A percentile compares a stretch with the other conserved stretches of the same genome.
Evolutionary conservation across 2,888 invertebrate species (phyloP).

Genomic region (Allophyes oxyacanthae): DNA sequence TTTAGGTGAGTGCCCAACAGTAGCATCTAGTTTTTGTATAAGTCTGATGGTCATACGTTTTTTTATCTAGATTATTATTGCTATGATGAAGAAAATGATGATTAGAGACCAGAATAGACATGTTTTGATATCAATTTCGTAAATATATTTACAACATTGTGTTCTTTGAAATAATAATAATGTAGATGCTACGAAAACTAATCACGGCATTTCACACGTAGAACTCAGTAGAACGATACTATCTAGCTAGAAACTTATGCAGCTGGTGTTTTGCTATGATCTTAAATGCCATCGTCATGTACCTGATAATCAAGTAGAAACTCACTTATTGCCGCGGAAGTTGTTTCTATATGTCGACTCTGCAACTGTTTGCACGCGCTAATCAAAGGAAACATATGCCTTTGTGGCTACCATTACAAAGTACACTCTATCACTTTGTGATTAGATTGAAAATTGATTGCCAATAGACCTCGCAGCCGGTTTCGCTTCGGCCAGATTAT

Average conservation of each 20-base stretch:
- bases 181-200: conserved; percentile 12
- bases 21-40: neutral
- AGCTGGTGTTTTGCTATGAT: conserved; percentile 19
- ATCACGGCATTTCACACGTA: conserved; percentile 12
- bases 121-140: too few relatives aligned
- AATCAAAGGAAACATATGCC: conserved; percentile 49
- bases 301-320: conserved; percentile 59
- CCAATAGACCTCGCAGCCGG: conserved; percentile 56
- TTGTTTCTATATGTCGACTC: conserved; percentile 60
- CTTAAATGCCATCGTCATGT: conserved; percentile 43
- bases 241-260: conserved; percentile 17
- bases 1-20: conserved; percentile 35
- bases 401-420: conserved; percentile 44
- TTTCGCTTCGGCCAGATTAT: conserved; percentile 71
- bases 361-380: conserved; percentile 47
- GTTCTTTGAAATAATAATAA: conserved; percentile 8
- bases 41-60: too few relatives aligned
- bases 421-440: conserved; percentile 51
- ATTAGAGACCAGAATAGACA: neutral
- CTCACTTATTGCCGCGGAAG: conserved; percentile 64
- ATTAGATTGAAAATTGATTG: conserved; percentile 62
- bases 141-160: too few relatives aligned
- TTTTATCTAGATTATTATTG: too few relatives aligned
- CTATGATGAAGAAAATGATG: neutral
- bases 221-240: conserved; percentile 13